These are phyloP conservation scores for Thryonomys swinderianus DNA, from an alignment of 2,113 vertebrate species.

Conservation along the genomic window DNA sequence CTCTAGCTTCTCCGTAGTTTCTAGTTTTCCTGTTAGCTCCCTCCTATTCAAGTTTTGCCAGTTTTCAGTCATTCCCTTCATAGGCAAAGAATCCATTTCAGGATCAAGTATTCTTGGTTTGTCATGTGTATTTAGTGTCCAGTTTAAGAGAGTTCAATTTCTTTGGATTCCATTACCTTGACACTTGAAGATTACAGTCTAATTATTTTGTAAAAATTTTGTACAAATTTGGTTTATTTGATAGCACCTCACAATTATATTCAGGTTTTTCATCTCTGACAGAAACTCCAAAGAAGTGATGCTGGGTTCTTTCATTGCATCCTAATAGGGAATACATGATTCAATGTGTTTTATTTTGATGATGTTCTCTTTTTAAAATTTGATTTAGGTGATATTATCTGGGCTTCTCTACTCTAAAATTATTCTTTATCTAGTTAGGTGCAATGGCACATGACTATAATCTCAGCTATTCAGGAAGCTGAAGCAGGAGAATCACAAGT, in stretches of 20 bases:
- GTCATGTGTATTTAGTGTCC: neutral
- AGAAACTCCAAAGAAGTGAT: slow-evolving; percentile 46
- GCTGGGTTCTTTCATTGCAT: slow-evolving; percentile 37
- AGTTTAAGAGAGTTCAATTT: neutral
- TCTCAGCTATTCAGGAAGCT: neutral
- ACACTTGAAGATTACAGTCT: slow-evolving; percentile 32
- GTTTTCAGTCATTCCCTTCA: neutral
- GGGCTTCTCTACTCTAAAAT: neutral
- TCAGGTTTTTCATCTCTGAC: slow-evolving; percentile 18
- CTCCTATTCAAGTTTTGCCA: neutral
- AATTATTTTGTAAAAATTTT: slow-evolving; percentile 34
- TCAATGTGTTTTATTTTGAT: neutral
- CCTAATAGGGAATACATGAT: neutral
- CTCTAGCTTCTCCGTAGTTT: too few relatives aligned
- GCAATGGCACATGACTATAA: neutral
- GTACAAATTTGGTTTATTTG: slow-evolving; percentile 48
- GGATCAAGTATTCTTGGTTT: slow-evolving; percentile 28
- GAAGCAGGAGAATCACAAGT: neutral
- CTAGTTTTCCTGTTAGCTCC: too few relatives aligned
- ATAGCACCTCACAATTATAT: slow-evolving; percentile 45
- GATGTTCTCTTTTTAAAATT: neutral
- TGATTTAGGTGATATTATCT: slow-evolving; percentile 22
- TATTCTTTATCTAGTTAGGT: neutral
- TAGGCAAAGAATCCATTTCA: slow-evolving; percentile 31
- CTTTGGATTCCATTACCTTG: slow-evolving; percentile 7